Conservation (phyloP, 2,797 vertebrate species). For the Enteromius thamalakanensis region DNA sequence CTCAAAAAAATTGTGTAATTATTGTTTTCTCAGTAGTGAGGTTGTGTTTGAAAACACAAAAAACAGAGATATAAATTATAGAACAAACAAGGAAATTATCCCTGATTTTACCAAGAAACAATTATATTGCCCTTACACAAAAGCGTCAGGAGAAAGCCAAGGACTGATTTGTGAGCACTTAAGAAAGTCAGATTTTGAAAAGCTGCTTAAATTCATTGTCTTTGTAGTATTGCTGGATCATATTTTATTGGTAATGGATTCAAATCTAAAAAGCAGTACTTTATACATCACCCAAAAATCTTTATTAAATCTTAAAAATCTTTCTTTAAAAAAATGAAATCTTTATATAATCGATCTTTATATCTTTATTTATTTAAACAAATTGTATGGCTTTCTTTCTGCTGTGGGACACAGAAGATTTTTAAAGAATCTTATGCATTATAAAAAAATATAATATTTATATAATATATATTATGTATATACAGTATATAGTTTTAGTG, state of each 20-base stretch:
- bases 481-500: no score
- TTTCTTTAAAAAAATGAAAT: no score
- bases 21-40: constrained; percentile 42
- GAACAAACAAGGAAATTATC: not conserved
- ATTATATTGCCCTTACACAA: not conserved
- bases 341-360: no score
- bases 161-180: not conserved
- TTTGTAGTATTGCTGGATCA: not conserved
- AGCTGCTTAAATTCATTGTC: not conserved
- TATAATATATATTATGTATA: no score
- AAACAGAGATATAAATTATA: constrained; percentile 24
- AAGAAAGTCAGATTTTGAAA: not conserved
- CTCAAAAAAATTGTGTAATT: constrained; percentile 31
- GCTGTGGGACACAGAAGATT: not conserved
- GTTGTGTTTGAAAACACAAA: constrained; percentile 16
- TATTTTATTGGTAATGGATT: not conserved
- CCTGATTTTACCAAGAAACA: not conserved
- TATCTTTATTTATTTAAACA: not conserved
- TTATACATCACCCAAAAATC: not conserved
- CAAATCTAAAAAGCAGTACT: not conserved
- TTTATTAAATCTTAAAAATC: not conserved
- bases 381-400: not conserved
- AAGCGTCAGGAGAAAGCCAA: not conserved
- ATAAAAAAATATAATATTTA: not conserved
- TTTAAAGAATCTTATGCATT: not conserved